Evolutionary conservation across 2,797 vertebrate genomes (phyloP), one percentile per base, ranked within the genome.

Genomic region (Merluccius polli): DNA sequence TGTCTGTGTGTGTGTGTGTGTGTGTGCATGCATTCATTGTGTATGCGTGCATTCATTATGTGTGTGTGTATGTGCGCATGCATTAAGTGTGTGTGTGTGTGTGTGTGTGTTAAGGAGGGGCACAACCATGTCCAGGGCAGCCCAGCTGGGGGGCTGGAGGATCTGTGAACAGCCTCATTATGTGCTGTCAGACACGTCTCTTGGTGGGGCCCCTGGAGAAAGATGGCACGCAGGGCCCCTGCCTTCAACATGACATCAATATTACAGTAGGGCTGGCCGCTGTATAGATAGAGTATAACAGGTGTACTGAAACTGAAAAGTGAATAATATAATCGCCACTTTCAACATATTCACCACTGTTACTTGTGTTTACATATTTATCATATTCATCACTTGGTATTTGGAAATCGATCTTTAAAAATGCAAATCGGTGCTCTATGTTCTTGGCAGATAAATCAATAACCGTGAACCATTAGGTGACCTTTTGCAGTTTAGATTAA

Each of bases 141-240:
- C 72, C 36, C 74, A 78, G 79, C 79, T 76, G 81, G 76, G 80
- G n/a, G 71, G 36, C 38, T 12, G n/a, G 77, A 73, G 71, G 72
- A 71, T 69, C 38, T 73, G 78, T 77, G 78, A 74, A 80, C 67
- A 72, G 74, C 76, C 63, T 83, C 74, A 83, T 80, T 82, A 78
- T 38, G 0, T 35, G 52, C 69, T 78, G 79, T 76, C 81, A 79
- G 70, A 77, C 33, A 35, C 74, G 74, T 79, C 48, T 44, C 65
- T 75, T 72, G 18, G 74, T 9, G 18, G 72, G 77, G 73, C 2
- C 8, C 63, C 0, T 24, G 52, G 52, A 59, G 52, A 10, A 59
- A n/a, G 52, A n/a, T 2, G 52, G 21, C 52, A 59, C 0, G 18
- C 44, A 48, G 21, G 52, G 52, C n/a, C n/a, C 52, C 52, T 59